These are phyloP conservation scores for Augiades crinisus DNA, from an alignment of 2,888 invertebrate genomes.

Conservation along the genomic window DNA sequence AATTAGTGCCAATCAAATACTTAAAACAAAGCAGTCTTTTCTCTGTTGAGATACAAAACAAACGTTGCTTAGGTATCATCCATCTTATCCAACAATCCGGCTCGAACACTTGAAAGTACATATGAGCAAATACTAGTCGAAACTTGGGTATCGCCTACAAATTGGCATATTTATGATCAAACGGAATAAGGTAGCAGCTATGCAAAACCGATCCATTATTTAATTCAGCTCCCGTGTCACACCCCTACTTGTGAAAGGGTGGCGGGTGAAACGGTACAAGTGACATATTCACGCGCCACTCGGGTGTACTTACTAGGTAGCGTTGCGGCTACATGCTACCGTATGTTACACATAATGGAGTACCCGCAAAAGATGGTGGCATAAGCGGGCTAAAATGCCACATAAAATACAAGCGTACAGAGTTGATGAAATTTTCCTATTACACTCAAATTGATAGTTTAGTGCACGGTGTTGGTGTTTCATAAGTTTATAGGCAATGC, in stretches of 20 bases:
- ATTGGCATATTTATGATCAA: slow-evolving; percentile 24
- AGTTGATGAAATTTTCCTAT: not conserved
- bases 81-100: not conserved
- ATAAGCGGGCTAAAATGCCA: slow-evolving; percentile 37
- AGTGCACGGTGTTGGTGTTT: no score
- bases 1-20: slow-evolving; percentile 16
- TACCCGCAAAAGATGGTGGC: slow-evolving; percentile 45
- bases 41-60: slow-evolving; percentile 2
- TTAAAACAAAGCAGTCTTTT: slow-evolving; percentile 4
- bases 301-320: slow-evolving; percentile 60
- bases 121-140: not conserved
- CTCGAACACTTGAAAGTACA: not conserved
- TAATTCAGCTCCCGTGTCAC: slow-evolving; percentile 51
- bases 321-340: slow-evolving; percentile 53
- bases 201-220: slow-evolving; percentile 60
- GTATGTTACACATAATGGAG: slow-evolving; percentile 62
- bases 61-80: slow-evolving; percentile 9
- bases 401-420: slow-evolving; percentile 33
- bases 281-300: slow-evolving; percentile 70
- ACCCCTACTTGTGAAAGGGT: slow-evolving; percentile 41
- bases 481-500: no score
- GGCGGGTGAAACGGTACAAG: slow-evolving; percentile 52
- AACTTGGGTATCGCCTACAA: not conserved
- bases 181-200: slow-evolving; percentile 45
- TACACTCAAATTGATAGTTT: not conserved